Percentiles rank a stretch among this genome's conserved stretches.
Evolutionary conservation across 2,888 invertebrate genomes (phyloP).

Genomic region (Gortyna flavago): DNA sequence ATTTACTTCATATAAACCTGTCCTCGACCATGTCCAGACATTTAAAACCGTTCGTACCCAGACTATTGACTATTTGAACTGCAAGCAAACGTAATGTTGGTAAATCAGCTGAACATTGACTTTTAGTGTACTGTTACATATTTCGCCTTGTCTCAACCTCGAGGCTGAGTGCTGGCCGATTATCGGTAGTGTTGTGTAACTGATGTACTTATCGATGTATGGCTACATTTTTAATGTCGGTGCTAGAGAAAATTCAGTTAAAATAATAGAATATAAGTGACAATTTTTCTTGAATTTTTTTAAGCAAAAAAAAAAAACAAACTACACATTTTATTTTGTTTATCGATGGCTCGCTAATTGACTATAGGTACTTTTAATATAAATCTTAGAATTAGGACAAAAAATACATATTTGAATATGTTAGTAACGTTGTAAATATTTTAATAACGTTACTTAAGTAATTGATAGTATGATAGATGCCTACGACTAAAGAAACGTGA

Average conservation of each 20-base stretch:
- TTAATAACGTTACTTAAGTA: not conserved
- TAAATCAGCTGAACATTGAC: constrained; percentile 28
- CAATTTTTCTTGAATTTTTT: no score
- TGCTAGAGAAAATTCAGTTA: not conserved
- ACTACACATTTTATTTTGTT: not conserved
- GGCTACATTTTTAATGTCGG: not conserved
- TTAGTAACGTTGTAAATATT: not conserved
- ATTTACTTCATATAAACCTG: constrained; percentile 40
- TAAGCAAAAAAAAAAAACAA: no score
- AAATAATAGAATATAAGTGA: not conserved
- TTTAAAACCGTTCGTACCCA: constrained; percentile 5
- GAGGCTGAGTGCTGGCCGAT: constrained; percentile 68
- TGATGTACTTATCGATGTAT: constrained; percentile 30
- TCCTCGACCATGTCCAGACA: constrained; percentile 37
- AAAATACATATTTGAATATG: not conserved
- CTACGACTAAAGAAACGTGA: not conserved
- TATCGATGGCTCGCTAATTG: not conserved
- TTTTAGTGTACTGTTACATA: constrained; percentile 53
- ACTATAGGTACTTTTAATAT: not conserved
- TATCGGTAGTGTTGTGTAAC: constrained; percentile 50
- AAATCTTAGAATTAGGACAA: not conserved
- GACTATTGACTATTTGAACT: constrained; percentile 29
- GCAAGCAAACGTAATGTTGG: constrained; percentile 26
- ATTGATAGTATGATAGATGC: no score
- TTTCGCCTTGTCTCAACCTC: constrained; percentile 70